Conservation (phyloP, 2,888 invertebrate species). For the Nemurella pictetii region DNA sequence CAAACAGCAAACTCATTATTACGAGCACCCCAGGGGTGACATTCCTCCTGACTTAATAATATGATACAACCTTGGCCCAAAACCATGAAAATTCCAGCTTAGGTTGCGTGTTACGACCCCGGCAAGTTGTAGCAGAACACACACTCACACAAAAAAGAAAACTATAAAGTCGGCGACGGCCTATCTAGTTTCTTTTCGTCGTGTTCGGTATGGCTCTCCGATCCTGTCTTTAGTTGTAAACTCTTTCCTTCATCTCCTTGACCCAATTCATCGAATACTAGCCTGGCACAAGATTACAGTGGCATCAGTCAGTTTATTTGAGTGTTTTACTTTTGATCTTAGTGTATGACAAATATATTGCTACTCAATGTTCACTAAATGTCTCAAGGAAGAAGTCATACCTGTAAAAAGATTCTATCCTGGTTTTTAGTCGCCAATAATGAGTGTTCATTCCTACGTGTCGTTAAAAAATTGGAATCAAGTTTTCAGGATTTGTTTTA, state of each 20-base stretch:
- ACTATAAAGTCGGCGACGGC: background rate
- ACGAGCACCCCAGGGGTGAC: background rate
- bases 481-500: too few species aligned
- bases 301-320: too few species aligned
- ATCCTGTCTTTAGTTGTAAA: background rate
- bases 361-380: background rate
- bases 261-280: background rate
- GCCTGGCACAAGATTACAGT: too few species aligned
- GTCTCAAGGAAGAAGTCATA: too few species aligned
- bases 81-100: background rate
- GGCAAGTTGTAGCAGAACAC: background rate
- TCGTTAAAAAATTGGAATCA: too few species aligned
- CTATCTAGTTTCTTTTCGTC: background rate
- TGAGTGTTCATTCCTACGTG: too few species aligned
- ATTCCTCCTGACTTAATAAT: slow-evolving; percentile 6
- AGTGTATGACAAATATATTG: too few species aligned
- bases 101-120: background rate
- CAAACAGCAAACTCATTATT: background rate
- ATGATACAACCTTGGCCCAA: slow-evolving; percentile 8
- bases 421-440: too few species aligned
- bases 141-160: background rate
- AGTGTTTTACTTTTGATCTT: too few species aligned
- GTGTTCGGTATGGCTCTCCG: too few species aligned
- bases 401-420: too few species aligned
- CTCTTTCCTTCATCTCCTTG: background rate